Base-by-base conservation (phyloP, 2,113 vertebrate genomes). In the Porphyrio hochstetteri region DNA sequence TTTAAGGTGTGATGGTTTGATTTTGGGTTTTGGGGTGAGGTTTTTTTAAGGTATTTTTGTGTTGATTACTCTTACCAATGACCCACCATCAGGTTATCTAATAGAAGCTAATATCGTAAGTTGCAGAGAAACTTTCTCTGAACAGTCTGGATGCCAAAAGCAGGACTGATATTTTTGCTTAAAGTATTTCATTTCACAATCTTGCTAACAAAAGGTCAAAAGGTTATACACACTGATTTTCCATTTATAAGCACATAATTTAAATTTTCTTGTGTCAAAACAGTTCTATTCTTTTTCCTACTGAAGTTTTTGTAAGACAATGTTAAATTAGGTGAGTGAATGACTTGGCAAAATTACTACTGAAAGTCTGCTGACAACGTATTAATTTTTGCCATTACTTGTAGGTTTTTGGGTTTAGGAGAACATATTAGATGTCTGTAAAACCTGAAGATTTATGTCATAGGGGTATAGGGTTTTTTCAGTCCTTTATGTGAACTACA, bases 241-340 rank as follows among this genome's bases (percentile, higher is more conserved):
- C 82, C 48, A 86, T 90, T 85, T 92, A 23, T 61, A 74, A 68
- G 17, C 3, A 7, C 18, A 78, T 82, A 55, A 94, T 63, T 85
- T 44, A 67, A 55, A 8, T 80, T 60, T 93, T 88, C 28, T 68
- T 72, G 56, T 15, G 38, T 76, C 18, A 13, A 59, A 95, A 94
- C 31, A 72, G 36, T 72, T 88, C 59, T 6, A 9, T 78, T 82
- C 19, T 11, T 9, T 53, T 78, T 84, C 29, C 42, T 11, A 20
- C 9, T 90, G 65, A 53, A 48, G 61, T 56, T 79, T 76, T 61
- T 68, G 28, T 76, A 53, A 85, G 29, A 16, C 16, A 42, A 27
- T 35, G 20, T 90, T 82, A 76, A 76, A 92, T 69, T 81, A 65
- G 44, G 74, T 74, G 35, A 9, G 24, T 82, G 85, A 64, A 44